Conservation (phyloP, 2,113 vertebrate species). For the Cercocebus atys region DNA sequence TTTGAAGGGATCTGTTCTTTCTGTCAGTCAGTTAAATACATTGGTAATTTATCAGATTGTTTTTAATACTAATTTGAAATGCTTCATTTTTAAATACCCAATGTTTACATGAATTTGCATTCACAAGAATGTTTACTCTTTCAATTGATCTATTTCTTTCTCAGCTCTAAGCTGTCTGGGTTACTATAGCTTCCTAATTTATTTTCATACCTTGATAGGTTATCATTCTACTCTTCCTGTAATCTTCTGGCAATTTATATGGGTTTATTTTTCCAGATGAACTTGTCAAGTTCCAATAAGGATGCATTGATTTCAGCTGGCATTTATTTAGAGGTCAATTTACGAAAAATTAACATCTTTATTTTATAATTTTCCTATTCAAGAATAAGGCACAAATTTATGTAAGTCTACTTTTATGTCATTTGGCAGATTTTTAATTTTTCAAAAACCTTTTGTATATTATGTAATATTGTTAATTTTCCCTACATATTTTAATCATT, state of each 20-base stretch:
- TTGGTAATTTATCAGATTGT: neutral
- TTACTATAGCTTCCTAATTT: neutral
- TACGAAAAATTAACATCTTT: neutral
- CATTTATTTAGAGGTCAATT: conserved; percentile 25
- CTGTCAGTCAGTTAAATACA: neutral
- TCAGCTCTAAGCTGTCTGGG: neutral
- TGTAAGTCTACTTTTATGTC: neutral
- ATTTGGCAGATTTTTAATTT: conserved; percentile 2
- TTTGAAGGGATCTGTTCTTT: neutral
- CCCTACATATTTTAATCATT: neutral
- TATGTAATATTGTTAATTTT: neutral
- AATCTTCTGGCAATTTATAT: neutral
- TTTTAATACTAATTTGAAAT: neutral
- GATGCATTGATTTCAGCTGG: neutral
- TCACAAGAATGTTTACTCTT: neutral
- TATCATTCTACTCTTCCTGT: neutral
- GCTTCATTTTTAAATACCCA: neutral
- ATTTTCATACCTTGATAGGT: neutral
- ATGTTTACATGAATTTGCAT: neutral
- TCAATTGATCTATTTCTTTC: neutral
- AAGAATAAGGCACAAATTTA: conserved; percentile 10
- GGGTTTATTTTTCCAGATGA: conserved; percentile 7
- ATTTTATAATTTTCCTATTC: conserved; percentile 26
- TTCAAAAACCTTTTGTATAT: neutral
- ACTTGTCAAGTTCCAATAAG: neutral